Evolutionary conservation across 2,113 vertebrate genomes (phyloP).

Genomic region (Grallaria varia): DNA sequence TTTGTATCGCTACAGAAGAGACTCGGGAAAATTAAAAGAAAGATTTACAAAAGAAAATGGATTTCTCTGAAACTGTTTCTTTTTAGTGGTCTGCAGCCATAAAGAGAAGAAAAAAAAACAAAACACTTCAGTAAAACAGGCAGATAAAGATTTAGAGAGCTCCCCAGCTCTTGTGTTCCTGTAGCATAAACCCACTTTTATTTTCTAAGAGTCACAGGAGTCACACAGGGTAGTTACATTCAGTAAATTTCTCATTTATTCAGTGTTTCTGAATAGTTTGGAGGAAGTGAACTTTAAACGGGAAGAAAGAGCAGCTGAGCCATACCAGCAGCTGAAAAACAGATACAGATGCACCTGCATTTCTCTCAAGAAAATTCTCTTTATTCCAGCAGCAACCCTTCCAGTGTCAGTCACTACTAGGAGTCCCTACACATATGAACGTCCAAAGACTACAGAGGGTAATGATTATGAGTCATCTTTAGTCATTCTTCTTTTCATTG

Average conservation of each 20-base stretch:
- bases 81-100: not conserved
- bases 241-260: not conserved
- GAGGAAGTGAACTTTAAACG: not conserved
- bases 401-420: constrained; percentile 13
- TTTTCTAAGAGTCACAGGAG: not conserved
- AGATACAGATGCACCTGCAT: not conserved
- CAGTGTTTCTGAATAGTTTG: not conserved
- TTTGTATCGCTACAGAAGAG: not conserved
- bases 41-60: not conserved
- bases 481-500: not conserved
- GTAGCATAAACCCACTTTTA: not conserved
- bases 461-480: not conserved
- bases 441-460: constrained; percentile 35
- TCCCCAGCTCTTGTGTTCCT: not conserved
- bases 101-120: not conserved
- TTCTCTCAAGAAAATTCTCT: constrained; percentile 22
- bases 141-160: not conserved
- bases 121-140: not conserved
- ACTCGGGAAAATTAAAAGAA: not conserved
- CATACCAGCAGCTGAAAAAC: not conserved
- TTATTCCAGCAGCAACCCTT: constrained; percentile 28
- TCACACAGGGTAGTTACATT: not conserved
- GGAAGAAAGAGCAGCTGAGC: not conserved
- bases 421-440: not conserved
- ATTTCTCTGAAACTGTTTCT: not conserved